phyloP scores from a whole-genome alignment of 2,888 invertebrate species.

The Entomobrya multifasciata region DNA sequence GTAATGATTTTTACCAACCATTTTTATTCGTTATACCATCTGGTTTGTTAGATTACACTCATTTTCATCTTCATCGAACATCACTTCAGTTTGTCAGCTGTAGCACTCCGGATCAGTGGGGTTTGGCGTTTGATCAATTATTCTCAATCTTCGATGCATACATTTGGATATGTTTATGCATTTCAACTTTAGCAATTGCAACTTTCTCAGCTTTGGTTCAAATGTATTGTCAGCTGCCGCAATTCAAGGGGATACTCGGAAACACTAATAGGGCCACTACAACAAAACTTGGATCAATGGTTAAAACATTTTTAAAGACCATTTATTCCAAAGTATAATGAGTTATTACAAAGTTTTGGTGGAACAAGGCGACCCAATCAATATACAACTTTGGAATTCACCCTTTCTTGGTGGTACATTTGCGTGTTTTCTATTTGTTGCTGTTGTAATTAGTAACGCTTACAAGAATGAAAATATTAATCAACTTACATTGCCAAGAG shows the following conservation, averaged over 20 bases:
- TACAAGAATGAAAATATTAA: conserved; percentile 1
- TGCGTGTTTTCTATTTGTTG: neutral
- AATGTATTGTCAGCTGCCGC: neutral
- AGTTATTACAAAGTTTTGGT: neutral
- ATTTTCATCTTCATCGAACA: neutral
- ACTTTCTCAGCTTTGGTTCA: conserved; percentile 82
- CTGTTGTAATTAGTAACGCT: neutral
- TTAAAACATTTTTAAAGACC: neutral
- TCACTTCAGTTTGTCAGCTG: neutral
- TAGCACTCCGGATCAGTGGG: neutral
- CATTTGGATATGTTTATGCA: neutral
- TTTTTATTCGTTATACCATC: neutral
- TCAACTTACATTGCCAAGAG: neutral
- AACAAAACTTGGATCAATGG: too few relatives aligned
- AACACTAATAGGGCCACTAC: too few relatives aligned
- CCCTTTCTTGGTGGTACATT: neutral
- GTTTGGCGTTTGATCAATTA: neutral
- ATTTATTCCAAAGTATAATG: neutral
- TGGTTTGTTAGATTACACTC: neutral
- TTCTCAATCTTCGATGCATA: neutral
- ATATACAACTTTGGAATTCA: neutral
- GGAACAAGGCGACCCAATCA: conserved; percentile 26
- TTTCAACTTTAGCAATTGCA: neutral
- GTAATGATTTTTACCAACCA: conserved; percentile 8
- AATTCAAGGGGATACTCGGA: too few relatives aligned